Conservation (phyloP, 2,888 invertebrate species). For the Mesorhabditis sp. region DNA sequence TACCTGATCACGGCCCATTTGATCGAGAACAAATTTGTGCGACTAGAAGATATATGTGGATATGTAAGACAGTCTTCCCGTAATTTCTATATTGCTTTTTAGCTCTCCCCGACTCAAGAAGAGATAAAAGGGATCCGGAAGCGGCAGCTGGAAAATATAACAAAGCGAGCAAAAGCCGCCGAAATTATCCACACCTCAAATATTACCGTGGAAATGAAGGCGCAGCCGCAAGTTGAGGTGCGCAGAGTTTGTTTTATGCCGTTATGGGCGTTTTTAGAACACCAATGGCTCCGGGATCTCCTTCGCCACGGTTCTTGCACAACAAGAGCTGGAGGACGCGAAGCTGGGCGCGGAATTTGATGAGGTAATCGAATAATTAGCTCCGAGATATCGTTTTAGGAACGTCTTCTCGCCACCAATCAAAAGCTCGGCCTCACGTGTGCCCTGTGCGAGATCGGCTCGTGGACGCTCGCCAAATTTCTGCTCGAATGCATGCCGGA, state of each 20-base stretch:
- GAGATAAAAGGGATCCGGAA: conserved; percentile 38
- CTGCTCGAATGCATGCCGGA: conserved; percentile 80
- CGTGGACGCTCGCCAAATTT: conserved; percentile 80
- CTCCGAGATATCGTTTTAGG: conserved; percentile 21
- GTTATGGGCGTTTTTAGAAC: not conserved
- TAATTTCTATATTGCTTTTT: conserved; percentile 7
- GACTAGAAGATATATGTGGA: conserved; percentile 80
- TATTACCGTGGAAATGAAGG: conserved; percentile 10
- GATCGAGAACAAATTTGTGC: conserved; percentile 80
- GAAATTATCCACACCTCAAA: conserved; percentile 33
- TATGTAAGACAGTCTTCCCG: conserved; percentile 70
- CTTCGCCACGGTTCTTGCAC: conserved; percentile 32
- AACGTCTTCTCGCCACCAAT: conserved; percentile 64
- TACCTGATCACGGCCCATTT: conserved; percentile 85
- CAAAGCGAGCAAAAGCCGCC: conserved; percentile 70
- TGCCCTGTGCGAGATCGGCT: conserved; percentile 79
- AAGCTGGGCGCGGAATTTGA: conserved; percentile 28
- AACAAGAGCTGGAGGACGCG: conserved; percentile 40
- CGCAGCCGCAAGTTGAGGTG: not conserved
- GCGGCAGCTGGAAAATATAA: conserved; percentile 61
- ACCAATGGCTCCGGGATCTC: conserved; percentile 20
- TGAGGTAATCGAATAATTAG: conserved; percentile 56
- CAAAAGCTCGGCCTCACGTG: conserved; percentile 90
- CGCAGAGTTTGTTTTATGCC: not conserved
- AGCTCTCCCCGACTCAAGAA: conserved; percentile 40